These are phyloP conservation scores for Amblyteles armatorius DNA, from an alignment of 2,888 invertebrate genomes.

Conservation along the genomic window DNA sequence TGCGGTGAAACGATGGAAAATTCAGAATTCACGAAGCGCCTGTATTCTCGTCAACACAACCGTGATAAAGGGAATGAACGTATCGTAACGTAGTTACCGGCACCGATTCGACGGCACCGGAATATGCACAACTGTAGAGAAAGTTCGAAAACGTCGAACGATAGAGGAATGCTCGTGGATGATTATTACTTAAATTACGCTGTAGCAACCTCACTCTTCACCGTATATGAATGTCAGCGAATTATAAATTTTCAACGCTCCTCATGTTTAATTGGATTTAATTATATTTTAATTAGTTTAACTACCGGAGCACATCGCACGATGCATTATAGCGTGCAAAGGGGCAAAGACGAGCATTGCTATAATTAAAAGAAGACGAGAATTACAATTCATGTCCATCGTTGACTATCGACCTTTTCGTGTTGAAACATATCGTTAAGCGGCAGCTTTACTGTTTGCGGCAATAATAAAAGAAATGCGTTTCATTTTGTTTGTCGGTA, in stretches of 20 bases:
- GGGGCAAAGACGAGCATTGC: neutral
- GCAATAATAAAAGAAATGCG: no score
- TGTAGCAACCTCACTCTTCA: neutral
- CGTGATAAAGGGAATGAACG: neutral
- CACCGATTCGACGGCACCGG: neutral
- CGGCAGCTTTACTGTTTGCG: neutral
- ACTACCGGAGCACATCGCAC: neutral
- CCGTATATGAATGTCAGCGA: neutral
- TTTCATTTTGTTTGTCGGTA: no score
- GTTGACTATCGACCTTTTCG: neutral
- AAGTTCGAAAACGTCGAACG: slow-evolving; percentile 8
- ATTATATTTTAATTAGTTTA: neutral
- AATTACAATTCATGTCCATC: neutral
- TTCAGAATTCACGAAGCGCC: slow-evolving; percentile 38
- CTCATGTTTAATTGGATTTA: neutral
- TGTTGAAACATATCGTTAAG: neutral
- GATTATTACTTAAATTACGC: neutral
- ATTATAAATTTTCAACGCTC: neutral
- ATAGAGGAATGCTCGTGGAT: neutral
- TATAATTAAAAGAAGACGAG: neutral
- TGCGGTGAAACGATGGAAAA: slow-evolving; percentile 27
- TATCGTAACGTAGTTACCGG: slow-evolving; percentile 6
- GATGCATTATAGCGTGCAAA: neutral
- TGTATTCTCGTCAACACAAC: slow-evolving; percentile 20
- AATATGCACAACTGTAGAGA: neutral